These are phyloP conservation scores for Geotrupes spiniger DNA, from an alignment of 2,888 invertebrate species.

Conservation along the genomic window DNA sequence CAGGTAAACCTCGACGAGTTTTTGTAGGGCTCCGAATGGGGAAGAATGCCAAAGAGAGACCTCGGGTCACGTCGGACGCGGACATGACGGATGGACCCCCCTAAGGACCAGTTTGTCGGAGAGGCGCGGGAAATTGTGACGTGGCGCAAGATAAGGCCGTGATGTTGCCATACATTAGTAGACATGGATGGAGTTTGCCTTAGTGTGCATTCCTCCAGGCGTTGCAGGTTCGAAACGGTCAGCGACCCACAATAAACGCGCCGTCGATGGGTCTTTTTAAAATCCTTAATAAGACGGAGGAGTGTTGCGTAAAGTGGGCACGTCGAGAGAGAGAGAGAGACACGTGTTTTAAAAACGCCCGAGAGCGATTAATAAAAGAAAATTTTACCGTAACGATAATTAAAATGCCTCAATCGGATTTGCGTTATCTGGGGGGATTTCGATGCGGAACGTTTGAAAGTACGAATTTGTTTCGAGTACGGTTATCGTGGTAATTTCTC, in stretches of 20 bases:
- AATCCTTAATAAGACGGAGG: no score
- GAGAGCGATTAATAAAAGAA: no score
- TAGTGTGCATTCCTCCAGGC: conserved; percentile 26
- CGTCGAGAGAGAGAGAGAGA: no score
- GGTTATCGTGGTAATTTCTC: no score
- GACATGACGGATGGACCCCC: conserved; percentile 8
- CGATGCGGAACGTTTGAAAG: no score
- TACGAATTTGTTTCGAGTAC: no score
- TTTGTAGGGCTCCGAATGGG: conserved; percentile 2
- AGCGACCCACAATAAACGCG: conserved; percentile 27
- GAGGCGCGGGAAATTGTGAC: background rate
- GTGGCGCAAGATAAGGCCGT: background rate
- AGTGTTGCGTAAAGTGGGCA: no score
- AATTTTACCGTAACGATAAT: no score
- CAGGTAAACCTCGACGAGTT: conserved; percentile 14
- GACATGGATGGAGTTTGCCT: conserved; percentile 7
- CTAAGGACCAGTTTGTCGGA: background rate
- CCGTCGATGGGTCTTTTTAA: background rate
- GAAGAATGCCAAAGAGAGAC: conserved; percentile 5
- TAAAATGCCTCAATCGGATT: no score
- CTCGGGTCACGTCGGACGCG: conserved; percentile 5
- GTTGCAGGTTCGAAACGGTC: conserved; percentile 30
- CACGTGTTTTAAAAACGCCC: no score
- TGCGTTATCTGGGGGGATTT: no score
- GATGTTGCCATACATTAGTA: conserved; percentile 5